Evolutionary conservation across 2,888 invertebrate genomes (phyloP).

Genomic region (Spodoptera exigua): DNA sequence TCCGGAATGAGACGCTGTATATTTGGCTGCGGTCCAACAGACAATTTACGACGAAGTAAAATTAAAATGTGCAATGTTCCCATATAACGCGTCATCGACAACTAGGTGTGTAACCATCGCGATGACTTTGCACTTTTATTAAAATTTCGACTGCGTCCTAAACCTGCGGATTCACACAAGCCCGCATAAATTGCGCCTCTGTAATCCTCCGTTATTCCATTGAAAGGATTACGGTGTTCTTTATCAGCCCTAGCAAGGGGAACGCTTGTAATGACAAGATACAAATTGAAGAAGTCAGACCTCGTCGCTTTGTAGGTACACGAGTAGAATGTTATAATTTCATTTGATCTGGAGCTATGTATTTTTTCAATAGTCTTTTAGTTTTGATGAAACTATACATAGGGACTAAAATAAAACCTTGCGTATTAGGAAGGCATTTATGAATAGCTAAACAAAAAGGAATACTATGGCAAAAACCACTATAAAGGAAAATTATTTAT

Average conservation of each 20-base stretch:
- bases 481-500: constrained; percentile 24
- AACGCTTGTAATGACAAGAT: constrained; percentile 61
- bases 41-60: constrained; percentile 79
- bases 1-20: constrained; percentile 60
- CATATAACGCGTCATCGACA: constrained; percentile 71
- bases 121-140: constrained; percentile 63
- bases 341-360: constrained; percentile 30
- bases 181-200: constrained; percentile 72
- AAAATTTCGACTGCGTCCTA: constrained; percentile 37
- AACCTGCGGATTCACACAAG: constrained; percentile 57
- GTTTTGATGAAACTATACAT: constrained; percentile 24
- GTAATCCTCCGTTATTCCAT: constrained; percentile 79
- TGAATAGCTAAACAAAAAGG: constrained; percentile 15
- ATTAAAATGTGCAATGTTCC: constrained; percentile 76
- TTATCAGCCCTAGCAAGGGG: constrained; percentile 75
- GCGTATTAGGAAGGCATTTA: constrained; percentile 1
- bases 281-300: constrained; percentile 76
- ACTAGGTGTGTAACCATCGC: constrained; percentile 46
- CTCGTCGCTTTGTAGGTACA: constrained; percentile 40
- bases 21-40: constrained; percentile 81
- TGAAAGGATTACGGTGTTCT: constrained; percentile 82
- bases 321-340: constrained; percentile 40
- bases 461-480: constrained; percentile 1
- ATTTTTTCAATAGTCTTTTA: constrained; percentile 17
- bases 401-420: constrained; percentile 6